These are phyloP conservation scores for Hyperopisus bebe DNA, from an alignment of 2,113 vertebrate species.

Conservation along the genomic window DNA sequence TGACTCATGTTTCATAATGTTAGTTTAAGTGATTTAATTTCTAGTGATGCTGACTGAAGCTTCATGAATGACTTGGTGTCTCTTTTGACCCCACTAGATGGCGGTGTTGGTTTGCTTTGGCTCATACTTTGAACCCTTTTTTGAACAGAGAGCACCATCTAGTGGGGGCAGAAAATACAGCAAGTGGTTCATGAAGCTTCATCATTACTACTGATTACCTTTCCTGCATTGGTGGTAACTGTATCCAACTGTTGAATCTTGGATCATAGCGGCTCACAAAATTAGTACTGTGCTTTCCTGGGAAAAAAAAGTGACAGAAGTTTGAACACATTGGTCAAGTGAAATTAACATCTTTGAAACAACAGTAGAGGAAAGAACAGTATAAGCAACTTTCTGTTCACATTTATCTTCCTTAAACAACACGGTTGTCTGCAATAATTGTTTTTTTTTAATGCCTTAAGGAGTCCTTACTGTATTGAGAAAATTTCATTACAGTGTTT, in stretches of 20 bases:
- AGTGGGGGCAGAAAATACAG: not conserved
- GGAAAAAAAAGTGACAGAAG: conserved; percentile 5
- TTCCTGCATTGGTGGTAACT: conserved; percentile 98
- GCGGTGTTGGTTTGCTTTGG: not conserved
- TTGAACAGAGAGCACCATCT: not conserved
- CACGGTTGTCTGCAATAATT: not conserved
- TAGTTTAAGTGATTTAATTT: not conserved
- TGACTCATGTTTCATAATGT: not conserved
- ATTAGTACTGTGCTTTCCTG: conserved; percentile 98
- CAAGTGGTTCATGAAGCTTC: not conserved
- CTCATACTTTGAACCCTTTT: not conserved
- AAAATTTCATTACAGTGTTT: not conserved
- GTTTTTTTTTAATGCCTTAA: not conserved
- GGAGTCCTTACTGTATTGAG: not conserved
- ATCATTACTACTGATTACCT: conserved; percentile 60
- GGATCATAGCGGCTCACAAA: conserved; percentile 98
- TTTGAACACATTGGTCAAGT: not conserved
- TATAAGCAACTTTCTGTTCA: not conserved
- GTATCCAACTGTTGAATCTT: conserved; percentile 99
- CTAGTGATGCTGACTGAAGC: not conserved
- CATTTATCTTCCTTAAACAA: not conserved
- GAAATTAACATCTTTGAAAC: not conserved
- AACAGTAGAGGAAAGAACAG: not conserved
- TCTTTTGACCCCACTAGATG: not conserved
- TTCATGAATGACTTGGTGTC: not conserved